Base-by-base conservation (phyloP, 2,113 vertebrate species). In the Axis porcinus region DNA sequence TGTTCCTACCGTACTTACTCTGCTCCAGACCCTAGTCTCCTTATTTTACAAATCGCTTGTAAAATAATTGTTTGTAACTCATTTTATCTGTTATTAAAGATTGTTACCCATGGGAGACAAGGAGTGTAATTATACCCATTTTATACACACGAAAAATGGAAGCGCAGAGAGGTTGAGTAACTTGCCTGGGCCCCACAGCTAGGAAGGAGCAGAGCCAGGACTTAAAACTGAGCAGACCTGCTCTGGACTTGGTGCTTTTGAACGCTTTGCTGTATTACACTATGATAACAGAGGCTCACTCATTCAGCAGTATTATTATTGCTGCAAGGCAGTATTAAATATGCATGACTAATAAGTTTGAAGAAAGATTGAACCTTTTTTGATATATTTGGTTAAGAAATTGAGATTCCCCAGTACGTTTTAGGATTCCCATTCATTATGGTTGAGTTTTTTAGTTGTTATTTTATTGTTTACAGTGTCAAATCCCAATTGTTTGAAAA, bases 311-410 rank as follows among this genome's bases (percentile, higher is more conserved):
- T 50, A 27, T 30, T 81, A 55, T 25, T 36, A 86, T n/a, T 78
- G 33, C 70, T 74, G 8, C 8, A 36, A 97, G 50, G 2, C 2
- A 74, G 5, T 94, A 94, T 97, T 83, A 83, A 93, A 84, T 67
- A 52, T 62, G 17, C 27, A 79, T 27, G 70, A 81, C 58, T 93
- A 76, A 83, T 89, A 54, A 54, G 36, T 94, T 67, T 97, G 64
- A 85, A 82, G 82, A 85, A 95, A 76, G 52, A 64, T 45, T 85
- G 93, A 89, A 85, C 40, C n/a, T 86, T 52, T n/a, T 84, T 94
- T 94, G n/a, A 27, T 47, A 21, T 67, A 57, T 81, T 88, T 76
- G 62, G n/a, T 81, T 89, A 96, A 92, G 70, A 82, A 86, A 28
- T 57, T 1, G 1, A 64, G 40, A 84, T 96, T 85, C 21, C 47